phyloP scores from a whole-genome alignment of 2,113 vertebrate species.

The Oenanthe melanoleuca region DNA sequence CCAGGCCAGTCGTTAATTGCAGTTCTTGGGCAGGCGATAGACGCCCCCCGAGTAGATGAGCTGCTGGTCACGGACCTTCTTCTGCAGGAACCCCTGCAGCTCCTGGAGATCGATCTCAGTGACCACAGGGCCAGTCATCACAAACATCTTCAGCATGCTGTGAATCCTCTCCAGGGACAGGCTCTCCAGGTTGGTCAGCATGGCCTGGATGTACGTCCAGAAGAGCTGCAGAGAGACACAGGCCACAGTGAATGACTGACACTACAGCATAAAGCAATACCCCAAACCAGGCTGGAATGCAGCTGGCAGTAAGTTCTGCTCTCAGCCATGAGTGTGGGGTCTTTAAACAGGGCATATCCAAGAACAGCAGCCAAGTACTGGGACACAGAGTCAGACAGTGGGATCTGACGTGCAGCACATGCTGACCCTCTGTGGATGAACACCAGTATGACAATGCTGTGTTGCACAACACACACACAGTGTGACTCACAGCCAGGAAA shows the following conservation, averaged over 20 bases:
- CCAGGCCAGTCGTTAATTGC: constrained; percentile 28
- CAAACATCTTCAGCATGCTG: constrained; percentile 98
- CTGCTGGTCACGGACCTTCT: constrained; percentile 93
- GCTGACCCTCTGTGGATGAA: constrained; percentile 28
- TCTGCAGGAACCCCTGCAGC: constrained; percentile 93
- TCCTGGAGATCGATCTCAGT: constrained; percentile 93
- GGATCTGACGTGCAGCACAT: not conserved
- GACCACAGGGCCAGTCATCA: constrained; percentile 89
- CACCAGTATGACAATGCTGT: not conserved
- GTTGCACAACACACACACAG: not conserved
- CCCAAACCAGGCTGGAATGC: not conserved
- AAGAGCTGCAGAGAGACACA: constrained; percentile 80
- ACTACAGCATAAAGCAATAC: accelerated
- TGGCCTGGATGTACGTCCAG: constrained; percentile 98
- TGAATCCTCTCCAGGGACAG: constrained; percentile 96
- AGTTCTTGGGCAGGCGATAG: constrained; percentile 93
- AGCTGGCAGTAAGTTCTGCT: not conserved
- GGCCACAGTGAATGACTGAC: not conserved
- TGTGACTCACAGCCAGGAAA: not conserved
- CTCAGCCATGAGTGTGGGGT: not conserved
- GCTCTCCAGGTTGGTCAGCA: constrained; percentile 98
- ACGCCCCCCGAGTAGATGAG: constrained; percentile 85
- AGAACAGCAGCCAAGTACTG: not conserved
- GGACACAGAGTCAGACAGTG: not conserved
- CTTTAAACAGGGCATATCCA: not conserved